Base-by-base conservation (phyloP, 2,888 invertebrate genomes). In the Smittia aterrima region DNA sequence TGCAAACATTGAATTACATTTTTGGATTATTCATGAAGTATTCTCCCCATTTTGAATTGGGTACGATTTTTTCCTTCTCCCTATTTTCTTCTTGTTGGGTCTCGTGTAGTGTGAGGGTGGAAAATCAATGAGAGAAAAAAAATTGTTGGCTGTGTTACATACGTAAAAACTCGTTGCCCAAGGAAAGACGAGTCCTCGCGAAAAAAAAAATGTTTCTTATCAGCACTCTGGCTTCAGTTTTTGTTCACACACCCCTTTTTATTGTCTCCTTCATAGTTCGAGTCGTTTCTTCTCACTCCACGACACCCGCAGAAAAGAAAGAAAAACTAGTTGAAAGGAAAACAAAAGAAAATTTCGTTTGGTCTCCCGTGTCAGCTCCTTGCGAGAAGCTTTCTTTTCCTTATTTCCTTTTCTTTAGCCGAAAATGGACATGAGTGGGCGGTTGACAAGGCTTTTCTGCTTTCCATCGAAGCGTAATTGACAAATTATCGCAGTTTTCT, bases 121-220 rank as follows among this genome's bases (percentile, higher is more conserved):
- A 72, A 72, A 72, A 72, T 72, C 72, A 72, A 72, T 72, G 72
- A 40, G 24, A 70, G n/a, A n/a, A n/a, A 62, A 38, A 72, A 64
- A 64, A 7, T 70, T 25, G 13, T 22, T 53, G 70, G 53, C 54
- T 70, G 70, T 53, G 53, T 40, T 24, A 62, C 72, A 53, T 70
- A 70, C 70, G 62, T 71, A 27, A 72, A 72, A 72, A 53, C 13
- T 72, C 62, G 25, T 72, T 72, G 72, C 40, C 38, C 62, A 72
- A 72, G 72, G 62, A 71, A 71, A 71, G 16, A 58, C 13, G 20
- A 64, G 22, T 54, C 11, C 24, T 62, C 72, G 72, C 58, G 72
- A 62, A 64, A 64, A 64, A 27, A 22, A 22, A 58, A 22, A n/a
- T 53, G 58, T 47, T 58, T 22, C 58, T 64, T 27, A 64, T 64